Evolutionary conservation across 2,888 invertebrate genomes (phyloP), one percentile per base, ranked within the genome.

Genomic region (Linnaemya tessellans): DNA sequence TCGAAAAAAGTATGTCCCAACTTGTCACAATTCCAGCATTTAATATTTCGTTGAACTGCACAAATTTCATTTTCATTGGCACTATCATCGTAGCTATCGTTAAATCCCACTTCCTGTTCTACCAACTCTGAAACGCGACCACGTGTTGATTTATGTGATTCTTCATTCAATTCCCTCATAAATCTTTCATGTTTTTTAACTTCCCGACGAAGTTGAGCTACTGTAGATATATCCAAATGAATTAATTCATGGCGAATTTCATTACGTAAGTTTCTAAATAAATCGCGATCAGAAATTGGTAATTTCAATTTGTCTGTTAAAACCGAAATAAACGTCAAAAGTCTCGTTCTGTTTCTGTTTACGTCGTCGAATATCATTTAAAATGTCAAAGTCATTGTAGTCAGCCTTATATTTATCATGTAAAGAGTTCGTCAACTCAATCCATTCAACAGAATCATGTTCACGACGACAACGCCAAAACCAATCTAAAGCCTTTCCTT

Each of bases 21-120:
- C 22, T 43, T 46, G 9, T 62, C 46, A 46, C 64, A 65, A 38
- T 46, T 46, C 62, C 62, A 62, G 7, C 62, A 41, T 20, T 43
- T 43, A 43, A 43, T 43, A 43, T 43, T 43, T 43, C 4, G 43
- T 4, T 43, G 1, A 43, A 43, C 43, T 10, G 43, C n/a, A n/a
- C n/a, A n/a, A n/a, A n/a, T n/a, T n/a, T n/a, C n/a, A n/a, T n/a
- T n/a, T n/a, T n/a, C n/a, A 43, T 43, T 43, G 43, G 11, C 43
- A 43, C 11, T 43, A 43, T 43, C 43, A 43, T n/a, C 11, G 11
- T 11, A 43, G 13, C 43, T 43, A 43, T 43, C 43, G 13, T 43
- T 11, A 11, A 43, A 9, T 43, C 2, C 15, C 11, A 13, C 11
- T 43, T 43, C 15, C 43, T 43, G 43, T 43, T 43, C 15, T 13